phyloP scores from a whole-genome alignment of 2,113 vertebrate species.

The Pseudonaja textilis region DNA sequence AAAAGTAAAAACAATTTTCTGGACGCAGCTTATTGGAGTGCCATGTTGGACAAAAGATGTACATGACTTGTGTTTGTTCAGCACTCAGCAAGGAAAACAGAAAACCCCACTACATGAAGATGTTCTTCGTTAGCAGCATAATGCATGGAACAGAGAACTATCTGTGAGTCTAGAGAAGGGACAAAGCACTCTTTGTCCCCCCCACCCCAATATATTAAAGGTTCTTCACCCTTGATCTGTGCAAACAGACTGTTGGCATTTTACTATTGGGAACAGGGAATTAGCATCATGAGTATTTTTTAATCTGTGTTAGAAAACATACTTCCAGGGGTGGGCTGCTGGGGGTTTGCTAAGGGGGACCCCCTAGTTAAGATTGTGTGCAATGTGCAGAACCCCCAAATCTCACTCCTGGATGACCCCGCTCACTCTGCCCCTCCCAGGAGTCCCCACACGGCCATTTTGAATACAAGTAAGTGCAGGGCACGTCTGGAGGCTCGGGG shows the following conservation, averaged over 20 bases:
- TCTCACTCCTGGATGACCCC: too few species aligned
- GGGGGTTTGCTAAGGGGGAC: too few species aligned
- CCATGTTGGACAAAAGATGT: background rate
- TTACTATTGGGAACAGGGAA: background rate
- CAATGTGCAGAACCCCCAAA: too few species aligned
- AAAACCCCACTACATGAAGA: background rate
- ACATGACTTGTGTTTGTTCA: background rate
- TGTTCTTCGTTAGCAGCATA: background rate
- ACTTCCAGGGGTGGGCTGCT: too few species aligned
- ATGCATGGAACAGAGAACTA: background rate
- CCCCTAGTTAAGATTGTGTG: too few species aligned
- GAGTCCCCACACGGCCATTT: too few species aligned
- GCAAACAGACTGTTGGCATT: background rate
- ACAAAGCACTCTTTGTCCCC: background rate
- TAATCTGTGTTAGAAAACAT: background rate
- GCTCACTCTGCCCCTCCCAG: too few species aligned
- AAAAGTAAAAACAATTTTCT: background rate
- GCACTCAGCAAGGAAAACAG: background rate
- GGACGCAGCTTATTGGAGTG: background rate
- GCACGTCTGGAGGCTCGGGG: too few species aligned
- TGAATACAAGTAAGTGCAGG: too few species aligned
- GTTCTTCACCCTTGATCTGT: background rate
- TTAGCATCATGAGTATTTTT: background rate
- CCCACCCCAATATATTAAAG: background rate
- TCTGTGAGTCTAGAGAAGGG: background rate